phyloP scores from a whole-genome alignment of 2,888 invertebrate species.

The Tipula confusa region DNA sequence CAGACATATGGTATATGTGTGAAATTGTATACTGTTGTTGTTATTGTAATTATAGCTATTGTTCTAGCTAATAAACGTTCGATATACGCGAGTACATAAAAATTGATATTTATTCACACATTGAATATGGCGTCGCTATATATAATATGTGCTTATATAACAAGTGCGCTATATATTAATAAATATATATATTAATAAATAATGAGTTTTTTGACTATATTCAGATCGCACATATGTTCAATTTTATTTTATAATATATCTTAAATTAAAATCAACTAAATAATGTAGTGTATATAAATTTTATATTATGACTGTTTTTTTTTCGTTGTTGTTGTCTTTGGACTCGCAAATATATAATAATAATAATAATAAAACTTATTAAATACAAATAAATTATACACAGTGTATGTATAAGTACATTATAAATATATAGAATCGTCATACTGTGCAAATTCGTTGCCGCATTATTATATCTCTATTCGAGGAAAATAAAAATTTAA shows the following conservation, averaged over 20 bases:
- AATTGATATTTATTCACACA: background rate
- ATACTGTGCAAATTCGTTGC: background rate
- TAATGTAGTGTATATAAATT: background rate
- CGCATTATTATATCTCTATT: background rate
- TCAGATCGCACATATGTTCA: background rate
- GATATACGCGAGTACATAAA: background rate
- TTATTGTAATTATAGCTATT: slow-evolving; percentile 3
- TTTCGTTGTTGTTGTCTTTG: too few relatives aligned
- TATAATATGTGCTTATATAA: background rate
- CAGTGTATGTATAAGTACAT: background rate
- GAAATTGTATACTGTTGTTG: background rate
- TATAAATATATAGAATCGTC: background rate
- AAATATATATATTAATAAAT: background rate
- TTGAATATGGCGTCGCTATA: background rate
- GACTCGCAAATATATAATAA: background rate
- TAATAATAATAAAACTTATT: too few relatives aligned
- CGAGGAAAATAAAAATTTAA: background rate
- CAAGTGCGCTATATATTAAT: background rate
- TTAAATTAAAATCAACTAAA: background rate
- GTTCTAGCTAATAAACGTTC: background rate
- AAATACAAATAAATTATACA: background rate
- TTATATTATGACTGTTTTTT: background rate
- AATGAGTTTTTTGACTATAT: slow-evolving; percentile 1
- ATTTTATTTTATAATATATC: background rate
- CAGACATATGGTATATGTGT: background rate